phyloP scores from a whole-genome alignment of 2,888 invertebrate genomes.

The Pimpla rufipes region DNA sequence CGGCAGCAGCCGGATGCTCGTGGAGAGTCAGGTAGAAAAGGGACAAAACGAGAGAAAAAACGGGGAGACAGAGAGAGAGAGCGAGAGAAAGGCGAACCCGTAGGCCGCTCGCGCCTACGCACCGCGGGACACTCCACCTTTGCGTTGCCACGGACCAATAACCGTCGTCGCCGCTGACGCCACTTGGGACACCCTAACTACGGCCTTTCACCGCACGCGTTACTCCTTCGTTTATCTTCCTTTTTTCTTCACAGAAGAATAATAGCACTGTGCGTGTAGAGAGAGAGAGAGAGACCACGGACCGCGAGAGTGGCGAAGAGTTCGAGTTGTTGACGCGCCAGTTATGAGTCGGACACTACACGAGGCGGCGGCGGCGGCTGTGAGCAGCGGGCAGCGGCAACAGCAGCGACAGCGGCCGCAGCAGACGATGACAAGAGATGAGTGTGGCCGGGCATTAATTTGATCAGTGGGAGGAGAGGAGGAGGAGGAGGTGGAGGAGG shows the following conservation, averaged over 20 bases:
- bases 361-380: neutral
- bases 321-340: neutral
- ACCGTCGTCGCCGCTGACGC: neutral
- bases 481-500: neutral
- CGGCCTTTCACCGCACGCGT: neutral
- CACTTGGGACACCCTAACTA: neutral
- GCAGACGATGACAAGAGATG: constrained; percentile 24
- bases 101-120: neutral
- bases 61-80: neutral
- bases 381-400: too few relatives aligned
- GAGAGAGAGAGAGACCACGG: neutral
- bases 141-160: neutral
- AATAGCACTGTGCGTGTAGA: neutral
- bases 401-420: too few relatives aligned
- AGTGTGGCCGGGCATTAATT: constrained; percentile 45
- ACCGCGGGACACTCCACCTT: neutral
- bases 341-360: neutral
- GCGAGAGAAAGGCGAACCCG: neutral
- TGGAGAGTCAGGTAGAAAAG: neutral
- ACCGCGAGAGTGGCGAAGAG: neutral
- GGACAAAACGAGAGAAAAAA: neutral
- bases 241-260: neutral
- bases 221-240: neutral
- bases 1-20: neutral
- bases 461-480: constrained; percentile 12